phyloP scores from a whole-genome alignment of 2,797 vertebrate species.

The Naso thynnoides region DNA sequence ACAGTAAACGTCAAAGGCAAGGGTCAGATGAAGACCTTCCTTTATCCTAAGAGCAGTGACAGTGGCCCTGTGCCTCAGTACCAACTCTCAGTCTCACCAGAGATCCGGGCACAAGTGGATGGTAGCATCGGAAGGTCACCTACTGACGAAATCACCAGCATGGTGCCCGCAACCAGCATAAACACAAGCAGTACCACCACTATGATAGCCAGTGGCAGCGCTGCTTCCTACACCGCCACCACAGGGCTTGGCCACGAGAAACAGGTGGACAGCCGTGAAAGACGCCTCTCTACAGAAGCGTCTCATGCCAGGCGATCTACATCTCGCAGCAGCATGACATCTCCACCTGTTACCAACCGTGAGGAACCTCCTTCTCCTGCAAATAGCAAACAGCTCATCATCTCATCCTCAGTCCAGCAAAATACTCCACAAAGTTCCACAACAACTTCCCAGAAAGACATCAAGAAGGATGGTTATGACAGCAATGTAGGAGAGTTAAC shows the following conservation, averaged over 20 bases:
- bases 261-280: slow-evolving; percentile 46
- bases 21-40: slow-evolving; percentile 99
- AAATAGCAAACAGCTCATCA: slow-evolving; percentile 56
- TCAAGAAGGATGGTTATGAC: slow-evolving; percentile 54
- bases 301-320: slow-evolving; percentile 62
- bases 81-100: slow-evolving; percentile 95
- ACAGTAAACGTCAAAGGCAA: slow-evolving; percentile 99
- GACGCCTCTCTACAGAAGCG: slow-evolving; percentile 48
- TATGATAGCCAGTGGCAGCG: slow-evolving; percentile 87
- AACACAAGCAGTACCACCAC: slow-evolving; percentile 72
- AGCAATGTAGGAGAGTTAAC: slow-evolving; percentile 87
- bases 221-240: slow-evolving; percentile 63
- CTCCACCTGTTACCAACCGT: slow-evolving; percentile 58
- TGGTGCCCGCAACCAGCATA: slow-evolving; percentile 84
- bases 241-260: slow-evolving; percentile 61
- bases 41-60: slow-evolving; percentile 94
- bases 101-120: slow-evolving; percentile 97
- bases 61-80: slow-evolving; percentile 93
- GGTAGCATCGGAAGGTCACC: slow-evolving; percentile 98
- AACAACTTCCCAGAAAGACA: slow-evolving; percentile 47
- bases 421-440: slow-evolving; percentile 34
- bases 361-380: slow-evolving; percentile 53
- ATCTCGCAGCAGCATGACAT: slow-evolving; percentile 73
- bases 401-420: slow-evolving; percentile 48
- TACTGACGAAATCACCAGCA: slow-evolving; percentile 93